phyloP scores from a whole-genome alignment of 2,113 vertebrate species.

The Cryptomyrus ogoouensis region DNA sequence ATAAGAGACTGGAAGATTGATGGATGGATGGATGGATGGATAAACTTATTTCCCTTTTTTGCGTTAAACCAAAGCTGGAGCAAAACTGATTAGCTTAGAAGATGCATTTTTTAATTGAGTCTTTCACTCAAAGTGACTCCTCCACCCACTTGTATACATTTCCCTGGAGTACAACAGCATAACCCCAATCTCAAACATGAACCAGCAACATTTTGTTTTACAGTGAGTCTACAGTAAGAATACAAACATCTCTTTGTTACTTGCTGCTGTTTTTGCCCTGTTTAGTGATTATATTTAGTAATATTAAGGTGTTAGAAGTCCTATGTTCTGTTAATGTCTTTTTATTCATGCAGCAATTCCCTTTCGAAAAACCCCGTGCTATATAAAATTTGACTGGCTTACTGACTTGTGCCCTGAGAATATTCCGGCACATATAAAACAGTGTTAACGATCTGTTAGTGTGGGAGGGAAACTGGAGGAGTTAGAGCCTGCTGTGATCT shows the following conservation, averaged over 20 bases:
- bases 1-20: not conserved
- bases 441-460: conserved; percentile 10
- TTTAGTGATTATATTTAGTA: not conserved
- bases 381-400: conserved; percentile 4
- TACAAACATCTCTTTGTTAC: not conserved
- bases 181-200: not conserved
- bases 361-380: not conserved
- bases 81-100: not conserved
- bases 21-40: not conserved
- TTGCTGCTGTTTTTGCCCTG: not conserved
- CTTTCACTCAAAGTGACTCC: not conserved
- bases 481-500: conserved; percentile 1
- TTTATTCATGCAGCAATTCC: not conserved
- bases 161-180: not conserved
- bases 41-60: not conserved
- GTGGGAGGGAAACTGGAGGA: not conserved
- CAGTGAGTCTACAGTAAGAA: not conserved
- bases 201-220: not conserved
- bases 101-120: not conserved
- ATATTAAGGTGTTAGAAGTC: not conserved
- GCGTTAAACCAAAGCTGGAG: not conserved
- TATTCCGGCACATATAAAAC: not conserved
- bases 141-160: not conserved
- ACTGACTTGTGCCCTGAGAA: conserved; percentile 11
- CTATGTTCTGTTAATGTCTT: not conserved